Evolutionary conservation across 2,888 invertebrate species (phyloP), one percentile per base, ranked within the genome.

Genomic region (Synergus umbraculus): DNA sequence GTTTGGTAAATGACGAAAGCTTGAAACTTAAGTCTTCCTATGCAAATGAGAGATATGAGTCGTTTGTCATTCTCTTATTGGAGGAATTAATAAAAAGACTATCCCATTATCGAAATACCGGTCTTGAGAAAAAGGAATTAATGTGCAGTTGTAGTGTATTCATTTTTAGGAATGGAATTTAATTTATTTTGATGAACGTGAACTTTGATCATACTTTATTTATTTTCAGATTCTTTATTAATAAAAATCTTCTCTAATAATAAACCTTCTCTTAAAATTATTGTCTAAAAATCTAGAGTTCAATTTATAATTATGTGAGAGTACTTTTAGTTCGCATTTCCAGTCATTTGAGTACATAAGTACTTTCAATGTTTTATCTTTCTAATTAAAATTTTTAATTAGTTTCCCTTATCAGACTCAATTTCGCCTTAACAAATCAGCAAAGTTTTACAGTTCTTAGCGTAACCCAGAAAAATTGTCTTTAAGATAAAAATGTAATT

Each of bases 41-140:
- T 73, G 69, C 69, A 73, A 73, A 73, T 73, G 29, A 73, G 49
- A 22, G 46, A 73, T 73, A 73, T 73, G 69, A 49, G n/a, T 73
- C 69, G 69, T 73, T 73, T 49, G 49, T 73, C 49, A 73, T 73
- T 73, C 54, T 37, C 69, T 73, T 73, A 73, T 73, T 73, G 37
- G n/a, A 73, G 69, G 29, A 37, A 46, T 5, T 7, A 15, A 67
- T 29, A 69, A 67, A 67, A 65, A 43, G 44, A 44, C 46, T 49
- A 73, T 73, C 46, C 15, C 29, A 73, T 29, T n/a, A 73, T 49
- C 49, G 49, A 73, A 49, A 37, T 49, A 10, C n/a, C 67, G 44
- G 13, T n/a, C 67, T 67, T 67, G 18, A 44, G 22, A 67, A 44
- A 67, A 73, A 73, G 15, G 29, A 46, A 54, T 44, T 46, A 46